Evolutionary conservation across 2,797 vertebrate genomes (phyloP).

Genomic region (Margarornis squamiger): DNA sequence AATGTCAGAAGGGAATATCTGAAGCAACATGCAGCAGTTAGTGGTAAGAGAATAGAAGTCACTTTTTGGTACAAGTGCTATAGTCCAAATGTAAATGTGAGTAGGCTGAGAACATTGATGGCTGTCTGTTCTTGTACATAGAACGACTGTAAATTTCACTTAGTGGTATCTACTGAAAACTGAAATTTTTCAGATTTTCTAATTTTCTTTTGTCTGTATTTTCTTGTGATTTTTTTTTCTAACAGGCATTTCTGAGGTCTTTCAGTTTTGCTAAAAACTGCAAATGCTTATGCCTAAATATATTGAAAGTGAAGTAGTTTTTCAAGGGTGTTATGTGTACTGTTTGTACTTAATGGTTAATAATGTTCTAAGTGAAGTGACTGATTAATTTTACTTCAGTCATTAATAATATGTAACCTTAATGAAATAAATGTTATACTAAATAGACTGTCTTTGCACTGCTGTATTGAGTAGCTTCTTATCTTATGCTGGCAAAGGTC

Average conservation of each 20-base stretch:
- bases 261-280: not conserved
- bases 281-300: not conserved
- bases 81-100: not conserved
- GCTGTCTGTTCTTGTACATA: not conserved
- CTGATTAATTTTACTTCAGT: not conserved
- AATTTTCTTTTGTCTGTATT: not conserved
- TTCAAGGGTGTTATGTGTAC: not conserved
- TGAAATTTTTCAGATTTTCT: not conserved
- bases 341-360: not conserved
- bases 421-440: not conserved
- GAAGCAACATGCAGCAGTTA: slow-evolving; percentile 95
- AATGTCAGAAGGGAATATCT: slow-evolving; percentile 95
- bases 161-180: not conserved
- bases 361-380: not conserved
- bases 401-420: not conserved
- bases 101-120: not conserved
- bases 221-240: not conserved
- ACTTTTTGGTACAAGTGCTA: not conserved
- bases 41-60: slow-evolving; percentile 82
- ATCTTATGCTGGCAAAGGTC: not conserved
- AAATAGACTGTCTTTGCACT: not conserved
- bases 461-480: not conserved
- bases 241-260: not conserved
- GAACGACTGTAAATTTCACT: not conserved
- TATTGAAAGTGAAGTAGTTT: not conserved